Base-by-base conservation (phyloP, 2,888 invertebrate species). In the Sussaba pulchella region DNA sequence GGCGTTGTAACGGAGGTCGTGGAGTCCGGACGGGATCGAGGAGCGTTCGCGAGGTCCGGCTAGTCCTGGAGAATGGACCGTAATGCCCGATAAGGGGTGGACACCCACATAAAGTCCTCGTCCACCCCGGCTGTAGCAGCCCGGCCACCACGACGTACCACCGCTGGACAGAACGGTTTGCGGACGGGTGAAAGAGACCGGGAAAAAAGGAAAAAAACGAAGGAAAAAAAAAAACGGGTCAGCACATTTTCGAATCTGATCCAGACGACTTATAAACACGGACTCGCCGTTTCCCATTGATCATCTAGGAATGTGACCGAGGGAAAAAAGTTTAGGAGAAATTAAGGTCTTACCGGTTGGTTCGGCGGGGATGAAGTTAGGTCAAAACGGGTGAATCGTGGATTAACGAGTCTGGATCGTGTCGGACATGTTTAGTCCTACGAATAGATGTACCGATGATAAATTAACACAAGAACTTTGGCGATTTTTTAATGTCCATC, bases 61-160 rank as follows among this genome's bases (percentile, higher is more conserved):
- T 76, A 72, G 84, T 59, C 73, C 85, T 85, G 89, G 89, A 88
- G 87, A 90, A 91, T 91, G 87, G 89, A 87, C 88, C 86, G 88
- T 89, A 90, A 91, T 90, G 88, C 85, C 85, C 86, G 89, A 91
- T 91, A 91, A 90, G 89, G 86, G 88, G 85, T 82, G 86, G 83
- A 85, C 78, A 67, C 82, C 82, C 85, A 85, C 89, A 77, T 81
- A 86, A 85, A 88, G 86, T 81, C 75, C 72, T 66, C 69, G 14
- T 50, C 64, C 21, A 26, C 61, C 69, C 52, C 47, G 39, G 36
- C 61, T 50, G 4, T 31, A 2, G 31, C 31, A 2, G 4, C 6
- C 6, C 31, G 6, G 2, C 31, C 31, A 5, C 31, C 31, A 31
- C 31, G 31, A 26, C 12, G 47, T 9, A 39, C 24, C 26, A 67